Evolutionary conservation across 2,888 invertebrate genomes (phyloP).

Genomic region (Pterostichus madidus): DNA sequence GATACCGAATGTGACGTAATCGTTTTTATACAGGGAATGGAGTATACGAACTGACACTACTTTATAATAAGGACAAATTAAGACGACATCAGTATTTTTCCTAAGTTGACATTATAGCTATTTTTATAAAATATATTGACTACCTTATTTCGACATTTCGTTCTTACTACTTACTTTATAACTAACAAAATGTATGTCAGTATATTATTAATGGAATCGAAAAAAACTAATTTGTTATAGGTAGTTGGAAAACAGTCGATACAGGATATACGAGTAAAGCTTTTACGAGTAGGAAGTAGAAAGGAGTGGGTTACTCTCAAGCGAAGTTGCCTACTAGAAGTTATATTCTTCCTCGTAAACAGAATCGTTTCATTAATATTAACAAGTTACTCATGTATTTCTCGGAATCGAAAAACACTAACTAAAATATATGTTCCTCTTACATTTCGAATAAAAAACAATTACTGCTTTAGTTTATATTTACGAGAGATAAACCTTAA

Average conservation of each 20-base stretch:
- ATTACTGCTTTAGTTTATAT: not conserved
- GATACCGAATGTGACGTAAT: too few relatives aligned
- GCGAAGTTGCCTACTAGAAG: not conserved
- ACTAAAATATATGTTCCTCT: not conserved
- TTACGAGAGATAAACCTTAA: too few relatives aligned
- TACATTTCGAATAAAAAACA: slow-evolving; percentile 5
- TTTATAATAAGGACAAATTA: too few relatives aligned
- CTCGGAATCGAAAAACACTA: not conserved
- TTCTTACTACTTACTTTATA: too few relatives aligned
- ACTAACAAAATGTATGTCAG: not conserved
- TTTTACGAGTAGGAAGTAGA: slow-evolving; percentile 6
- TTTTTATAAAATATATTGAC: too few relatives aligned
- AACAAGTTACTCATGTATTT: not conserved
- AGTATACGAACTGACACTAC: too few relatives aligned
- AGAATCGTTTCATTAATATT: slow-evolving; percentile 36
- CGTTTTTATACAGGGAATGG: too few relatives aligned
- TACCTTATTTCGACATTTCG: too few relatives aligned
- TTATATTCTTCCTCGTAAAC: slow-evolving; percentile 7
- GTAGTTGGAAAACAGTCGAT: not conserved
- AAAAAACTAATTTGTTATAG: slow-evolving; percentile 2
- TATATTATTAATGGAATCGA: not conserved
- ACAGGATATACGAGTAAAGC: not conserved
- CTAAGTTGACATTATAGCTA: too few relatives aligned
- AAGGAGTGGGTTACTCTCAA: not conserved
- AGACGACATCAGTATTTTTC: too few relatives aligned